These are phyloP conservation scores for Drosophila acutilabella DNA, from an alignment of 2,888 invertebrate genomes.

Conservation along the genomic window DNA sequence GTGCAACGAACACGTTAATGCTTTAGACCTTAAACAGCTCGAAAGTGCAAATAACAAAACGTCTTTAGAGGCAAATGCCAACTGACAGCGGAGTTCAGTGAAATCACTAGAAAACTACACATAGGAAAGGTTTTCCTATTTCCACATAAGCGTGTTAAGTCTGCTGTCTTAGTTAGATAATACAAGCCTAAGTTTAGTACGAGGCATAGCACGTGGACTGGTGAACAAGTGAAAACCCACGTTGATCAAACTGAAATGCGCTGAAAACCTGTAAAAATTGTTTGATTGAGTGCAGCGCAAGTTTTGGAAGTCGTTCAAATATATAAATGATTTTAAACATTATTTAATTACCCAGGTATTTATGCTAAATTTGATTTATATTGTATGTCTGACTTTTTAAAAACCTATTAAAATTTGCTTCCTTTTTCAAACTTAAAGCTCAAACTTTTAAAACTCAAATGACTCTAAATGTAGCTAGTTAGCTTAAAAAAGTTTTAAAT, in stretches of 20 bases:
- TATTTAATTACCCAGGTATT: no score
- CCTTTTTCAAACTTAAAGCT: no score
- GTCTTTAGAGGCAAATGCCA: conserved; percentile 43
- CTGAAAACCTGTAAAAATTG: conserved; percentile 43
- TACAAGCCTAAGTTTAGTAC: neutral
- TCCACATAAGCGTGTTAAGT: no score
- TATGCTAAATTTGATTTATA: neutral
- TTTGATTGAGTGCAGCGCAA: conserved; percentile 61
- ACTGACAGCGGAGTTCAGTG: conserved; percentile 33
- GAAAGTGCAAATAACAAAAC: conserved; percentile 39
- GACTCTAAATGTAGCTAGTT: no score
- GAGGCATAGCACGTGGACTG: neutral
- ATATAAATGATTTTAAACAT: no score
- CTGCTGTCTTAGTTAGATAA: neutral
- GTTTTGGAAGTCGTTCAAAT: conserved; percentile 17
- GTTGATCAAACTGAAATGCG: conserved; percentile 32
- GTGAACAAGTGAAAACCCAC: conserved; percentile 38
- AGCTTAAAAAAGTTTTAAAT: no score
- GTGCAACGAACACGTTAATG: conserved; percentile 34
- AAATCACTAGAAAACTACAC: neutral
- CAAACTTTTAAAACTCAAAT: no score
- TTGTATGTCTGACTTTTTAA: no score
- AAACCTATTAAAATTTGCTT: no score
- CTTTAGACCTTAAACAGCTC: conserved; percentile 16
- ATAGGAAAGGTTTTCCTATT: neutral